Evolutionary conservation across 2,113 vertebrate genomes (phyloP), one percentile per base, ranked within the genome.

Genomic region (Anhinga anhinga): DNA sequence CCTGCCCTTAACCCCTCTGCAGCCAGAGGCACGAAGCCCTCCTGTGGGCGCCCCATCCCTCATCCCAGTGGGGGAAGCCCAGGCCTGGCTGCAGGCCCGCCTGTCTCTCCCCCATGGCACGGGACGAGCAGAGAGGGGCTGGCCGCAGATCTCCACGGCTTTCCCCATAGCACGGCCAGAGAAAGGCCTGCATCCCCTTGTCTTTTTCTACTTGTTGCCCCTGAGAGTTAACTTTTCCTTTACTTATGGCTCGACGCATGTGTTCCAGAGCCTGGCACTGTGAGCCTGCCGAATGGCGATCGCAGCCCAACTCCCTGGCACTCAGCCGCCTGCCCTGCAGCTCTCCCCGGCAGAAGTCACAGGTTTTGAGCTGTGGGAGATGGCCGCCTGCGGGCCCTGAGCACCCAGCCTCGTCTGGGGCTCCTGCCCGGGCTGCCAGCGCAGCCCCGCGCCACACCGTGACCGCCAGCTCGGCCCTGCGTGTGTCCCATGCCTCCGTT

Each of bases 21-120:
- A n/a, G 36, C 9, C 67, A 4, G n/a, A 15, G 61, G 63, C 32
- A 27, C 1, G 0, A 9, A 14, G 23, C 29, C 8, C 27, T 30
- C 9, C 26, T 7, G 1, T 2, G 0, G 4, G 9, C 3, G 19
- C 4, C 26, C 10, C 11, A 2, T 4, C 44, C 32, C 19, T 49
- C 5, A 2, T 4, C 36, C 13, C 16, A 3, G 27, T 5, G 2
- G n/a, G 10, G 22, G 53, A 61, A 23, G 20, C 29, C 6, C 40
- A 14, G 49, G 49, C 70, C 27, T 16, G 36, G 36, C 36, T 5
- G 36, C 16, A 1, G 53, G 52, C 23, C 53, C 3, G 7, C 74
- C 56, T 38, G 23, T 23, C 34, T 27, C 36, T 32, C 45, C 27
- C 47, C 52, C 13, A 25, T 1, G 11, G 26, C 50, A 4, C 5